Conservation (phyloP, 2,113 vertebrate genomes). For the Lampris megalopsis region DNA sequence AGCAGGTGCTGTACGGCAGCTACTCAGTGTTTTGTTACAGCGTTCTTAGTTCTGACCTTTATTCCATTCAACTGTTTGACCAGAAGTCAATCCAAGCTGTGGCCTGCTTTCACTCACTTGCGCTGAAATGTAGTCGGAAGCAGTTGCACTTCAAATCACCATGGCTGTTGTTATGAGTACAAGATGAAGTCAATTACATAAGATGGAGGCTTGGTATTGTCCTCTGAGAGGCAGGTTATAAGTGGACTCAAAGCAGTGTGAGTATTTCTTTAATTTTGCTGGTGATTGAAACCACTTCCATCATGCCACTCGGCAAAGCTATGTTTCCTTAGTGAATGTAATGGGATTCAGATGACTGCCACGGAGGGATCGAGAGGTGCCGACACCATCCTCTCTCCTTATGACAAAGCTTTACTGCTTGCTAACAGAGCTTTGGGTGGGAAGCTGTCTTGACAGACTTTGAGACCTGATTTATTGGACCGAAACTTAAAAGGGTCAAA, state of each 20-base stretch:
- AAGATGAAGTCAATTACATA: constrained; percentile 3
- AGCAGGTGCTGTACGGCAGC: background rate
- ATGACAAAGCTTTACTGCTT: constrained; percentile 29
- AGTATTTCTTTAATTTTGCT: background rate
- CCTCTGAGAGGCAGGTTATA: background rate
- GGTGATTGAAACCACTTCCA: background rate
- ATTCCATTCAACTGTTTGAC: background rate
- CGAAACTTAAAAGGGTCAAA: constrained; percentile 50
- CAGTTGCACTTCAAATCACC: constrained; percentile 2
- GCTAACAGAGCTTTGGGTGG: constrained; percentile 3
- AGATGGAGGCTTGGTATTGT: background rate
- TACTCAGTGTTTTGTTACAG: constrained; percentile 13
- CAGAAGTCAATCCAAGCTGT: background rate
- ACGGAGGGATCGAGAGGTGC: constrained; percentile 15
- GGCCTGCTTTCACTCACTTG: constrained; percentile 19
- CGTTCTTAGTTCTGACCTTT: background rate
- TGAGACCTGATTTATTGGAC: constrained; percentile 56
- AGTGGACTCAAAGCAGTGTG: background rate
- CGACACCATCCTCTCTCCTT: constrained; percentile 1
- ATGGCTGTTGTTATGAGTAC: constrained; percentile 8
- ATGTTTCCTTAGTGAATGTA: background rate
- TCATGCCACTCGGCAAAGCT: background rate
- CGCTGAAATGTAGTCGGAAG: constrained; percentile 4
- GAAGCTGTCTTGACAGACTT: constrained; percentile 8
- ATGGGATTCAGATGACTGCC: background rate